Base-by-base conservation (phyloP, 2,797 vertebrate genomes). In the Artibeus jamaicensis region DNA sequence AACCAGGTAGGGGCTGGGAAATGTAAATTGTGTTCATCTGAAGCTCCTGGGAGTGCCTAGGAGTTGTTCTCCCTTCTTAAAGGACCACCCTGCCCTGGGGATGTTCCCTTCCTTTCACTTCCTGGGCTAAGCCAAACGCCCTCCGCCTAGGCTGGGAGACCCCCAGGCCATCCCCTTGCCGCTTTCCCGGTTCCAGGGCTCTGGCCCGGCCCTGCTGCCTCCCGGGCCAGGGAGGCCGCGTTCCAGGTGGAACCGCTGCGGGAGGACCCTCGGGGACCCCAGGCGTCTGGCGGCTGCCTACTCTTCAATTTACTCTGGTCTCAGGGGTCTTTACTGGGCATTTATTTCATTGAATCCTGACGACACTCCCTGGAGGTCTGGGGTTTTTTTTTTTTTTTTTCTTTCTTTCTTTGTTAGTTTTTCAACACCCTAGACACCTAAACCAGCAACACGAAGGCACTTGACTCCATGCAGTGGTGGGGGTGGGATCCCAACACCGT, bases 141-240 rank as follows among this genome's bases (percentile, higher is more conserved):
- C 29, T 29, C 7, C 9, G 70, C 73, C 22, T 3, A 0, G 19
- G 86, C 46, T 6, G 26, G n/a, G 50, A 37, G 37, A 21, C 11
- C 32, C 29, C 6, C 57, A 14, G 37, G 26, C 37, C 77, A 37
- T 9, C 15, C 26, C 6, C 42, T 29, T 6, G 1, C 21, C 0
- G 7, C 42, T 29, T 9, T 42, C 73, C 32, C 0, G 37, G n/a
- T 42, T 48, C 4, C 0, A 0, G 6, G 15, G 29, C 32, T 1
- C 7, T 3, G 39, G 2, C 0, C 16, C 0, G 21, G 6, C 29
- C 19, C 0, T 0, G 0, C 24, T 21, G 26, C n/a, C 62, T 67
- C 48, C 8, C 1, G 19, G 50, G 16, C 22, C 3, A 1, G 37
- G 44, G 12, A 18, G 0, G 32, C 21, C 15, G 3, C 39, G 0